A percentile compares a stretch with the other conserved stretches of the same genome.
Conservation (phyloP, 2,797 vertebrate genomes). For the Propithecus deckenii region DNA sequence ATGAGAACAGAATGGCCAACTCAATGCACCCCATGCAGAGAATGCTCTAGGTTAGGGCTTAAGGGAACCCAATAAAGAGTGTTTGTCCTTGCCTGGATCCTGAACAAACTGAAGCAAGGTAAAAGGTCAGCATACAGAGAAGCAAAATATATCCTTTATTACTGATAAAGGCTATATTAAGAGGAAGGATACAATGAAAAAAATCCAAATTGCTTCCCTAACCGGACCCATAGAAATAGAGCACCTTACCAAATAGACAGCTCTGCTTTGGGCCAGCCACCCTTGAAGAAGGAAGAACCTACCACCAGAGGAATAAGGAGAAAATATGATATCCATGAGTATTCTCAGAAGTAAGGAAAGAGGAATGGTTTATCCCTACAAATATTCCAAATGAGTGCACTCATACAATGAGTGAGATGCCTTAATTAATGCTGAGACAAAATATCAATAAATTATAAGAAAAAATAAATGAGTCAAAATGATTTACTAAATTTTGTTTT, state of each 20-base stretch:
- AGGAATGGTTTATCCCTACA: background rate
- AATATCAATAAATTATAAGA: background rate
- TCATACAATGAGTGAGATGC: background rate
- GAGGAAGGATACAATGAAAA: background rate
- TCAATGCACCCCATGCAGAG: background rate
- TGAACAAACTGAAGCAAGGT: background rate
- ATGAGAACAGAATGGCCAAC: background rate
- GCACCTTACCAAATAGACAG: background rate
- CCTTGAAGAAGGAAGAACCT: background rate
- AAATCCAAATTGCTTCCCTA: background rate
- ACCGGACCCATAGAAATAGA: background rate
- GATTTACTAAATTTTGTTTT: constrained; percentile 36
- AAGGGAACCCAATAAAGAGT: background rate
- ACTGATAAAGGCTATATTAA: background rate
- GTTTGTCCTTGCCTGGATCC: background rate
- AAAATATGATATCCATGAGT: background rate
- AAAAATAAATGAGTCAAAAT: background rate
- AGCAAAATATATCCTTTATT: background rate
- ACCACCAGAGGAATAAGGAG: background rate
- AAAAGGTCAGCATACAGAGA: background rate
- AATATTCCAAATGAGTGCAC: background rate
- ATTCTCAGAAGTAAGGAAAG: background rate
- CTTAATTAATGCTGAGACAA: background rate
- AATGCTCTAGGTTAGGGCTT: background rate
- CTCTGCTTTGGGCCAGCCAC: background rate